Base-by-base conservation (phyloP, 2,888 invertebrate genomes). In the Heteromurus nitidus region DNA sequence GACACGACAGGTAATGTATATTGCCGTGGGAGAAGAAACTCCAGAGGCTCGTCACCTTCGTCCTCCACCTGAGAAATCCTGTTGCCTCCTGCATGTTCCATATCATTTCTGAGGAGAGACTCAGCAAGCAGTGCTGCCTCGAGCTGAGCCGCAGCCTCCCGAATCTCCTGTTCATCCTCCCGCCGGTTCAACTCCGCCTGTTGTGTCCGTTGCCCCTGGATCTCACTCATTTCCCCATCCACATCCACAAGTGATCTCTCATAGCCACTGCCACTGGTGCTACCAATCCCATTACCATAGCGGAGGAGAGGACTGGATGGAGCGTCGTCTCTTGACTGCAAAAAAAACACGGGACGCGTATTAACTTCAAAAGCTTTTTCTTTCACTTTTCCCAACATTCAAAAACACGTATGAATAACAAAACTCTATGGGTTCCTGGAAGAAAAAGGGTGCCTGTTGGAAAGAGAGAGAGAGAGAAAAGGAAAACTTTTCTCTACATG, bases 181-280 rank as follows among this genome's bases (percentile, higher is more conserved):
- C 73, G 83, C 31, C 77, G 80, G 26, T 62, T 73, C 72, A 80
- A 50, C 80, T 83, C 83, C 80, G 72, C 80, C 83, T 80, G 73
- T 31, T 44, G 22, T 47, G 70, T 72, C 65, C 68, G 68, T 44
- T 82, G 82, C 64, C 64, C 74, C 42, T 73, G 65, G 67, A 80
- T 20, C 20, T 67, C 75, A 55, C 22, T 64, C 22, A 44, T 28
- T 31, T 31, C 68, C 24, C 36, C 69, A 24, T 26, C 55, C 30
- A 44, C 65, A 60, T 80, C 68, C 24, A 74, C 79, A 80, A 75
- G 75, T 28, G 64, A 47, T 64, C 53, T 60, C 50, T 77, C 79
- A 72, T 76, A 80, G 20, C 70, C 80, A 18, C 42, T 64, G 36
- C 50, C 82, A 79, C 53, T 65, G 28, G 28, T 28, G n/a, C 74